Evolutionary conservation across 1,140 invertebrate species (phyloP).

Genomic region (Cydia pomonella): DNA sequence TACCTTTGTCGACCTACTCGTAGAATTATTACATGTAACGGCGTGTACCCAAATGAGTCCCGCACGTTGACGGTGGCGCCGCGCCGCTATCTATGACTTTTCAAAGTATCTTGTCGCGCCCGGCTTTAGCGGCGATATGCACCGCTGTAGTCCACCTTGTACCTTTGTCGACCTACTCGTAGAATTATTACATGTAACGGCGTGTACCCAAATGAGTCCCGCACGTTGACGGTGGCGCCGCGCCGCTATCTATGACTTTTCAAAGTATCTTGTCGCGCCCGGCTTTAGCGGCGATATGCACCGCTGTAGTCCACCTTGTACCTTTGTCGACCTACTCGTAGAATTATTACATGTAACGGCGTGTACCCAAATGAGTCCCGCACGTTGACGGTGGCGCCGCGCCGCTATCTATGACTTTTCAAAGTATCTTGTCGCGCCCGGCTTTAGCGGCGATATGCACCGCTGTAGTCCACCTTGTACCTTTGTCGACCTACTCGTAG

Average conservation of each 20-base stretch:
- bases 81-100: constrained; percentile 88
- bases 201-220: constrained; percentile 92
- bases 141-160: constrained; percentile 90
- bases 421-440: constrained; percentile 88
- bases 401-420: constrained; percentile 87
- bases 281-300: constrained; percentile 89
- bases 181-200: constrained; percentile 89
- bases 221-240: constrained; percentile 90
- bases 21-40: constrained; percentile 95
- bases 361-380: constrained; percentile 92
- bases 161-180: background rate
- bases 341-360: constrained; percentile 89
- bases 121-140: constrained; percentile 88
- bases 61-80: constrained; percentile 91
- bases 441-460: constrained; percentile 90
- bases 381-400: constrained; percentile 90
- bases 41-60: constrained; percentile 92
- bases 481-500: background rate
- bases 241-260: constrained; percentile 87
- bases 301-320: constrained; percentile 91
- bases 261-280: constrained; percentile 88
- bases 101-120: constrained; percentile 89
- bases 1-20: too few relatives aligned
- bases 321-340: background rate
- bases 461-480: constrained; percentile 91